A percentile compares a stretch with the other conserved stretches of the same genome.
These are phyloP conservation scores for Diaprepes abbreviatus DNA, from an alignment of 2,888 invertebrate genomes.

Conservation along the genomic window DNA sequence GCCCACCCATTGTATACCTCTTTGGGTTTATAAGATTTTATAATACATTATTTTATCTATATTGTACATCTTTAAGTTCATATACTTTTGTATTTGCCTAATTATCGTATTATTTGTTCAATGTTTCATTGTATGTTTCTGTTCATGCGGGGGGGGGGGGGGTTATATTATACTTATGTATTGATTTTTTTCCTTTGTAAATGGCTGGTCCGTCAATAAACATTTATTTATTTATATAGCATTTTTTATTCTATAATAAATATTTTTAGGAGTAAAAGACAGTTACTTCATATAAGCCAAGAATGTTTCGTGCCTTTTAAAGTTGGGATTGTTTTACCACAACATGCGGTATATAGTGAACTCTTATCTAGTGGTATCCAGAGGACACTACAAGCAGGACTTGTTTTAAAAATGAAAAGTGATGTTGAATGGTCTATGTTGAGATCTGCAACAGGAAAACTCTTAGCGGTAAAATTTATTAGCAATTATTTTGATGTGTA, in stretches of 20 bases:
- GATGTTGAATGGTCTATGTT: constrained; percentile 83
- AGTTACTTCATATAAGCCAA: constrained; percentile 78
- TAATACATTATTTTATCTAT: too few species aligned
- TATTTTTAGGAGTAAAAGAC: constrained; percentile 70
- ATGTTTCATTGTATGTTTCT: too few species aligned
- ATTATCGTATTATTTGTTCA: too few species aligned
- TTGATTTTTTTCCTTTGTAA: too few species aligned
- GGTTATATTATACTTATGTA: too few species aligned
- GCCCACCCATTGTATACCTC: too few species aligned
- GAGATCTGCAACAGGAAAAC: constrained; percentile 73
- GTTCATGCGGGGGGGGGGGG: too few species aligned
- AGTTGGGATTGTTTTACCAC: constrained; percentile 76
- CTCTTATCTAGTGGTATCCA: constrained; percentile 75
- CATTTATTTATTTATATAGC: neutral
- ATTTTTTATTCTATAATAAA: neutral
- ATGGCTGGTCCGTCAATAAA: too few species aligned
- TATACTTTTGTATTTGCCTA: too few species aligned
- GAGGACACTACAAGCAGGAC: constrained; percentile 77
- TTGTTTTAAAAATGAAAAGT: constrained; percentile 75
- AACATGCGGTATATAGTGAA: constrained; percentile 75
- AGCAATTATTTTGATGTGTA: too few species aligned
- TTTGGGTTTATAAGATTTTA: too few species aligned
- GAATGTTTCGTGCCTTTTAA: constrained; percentile 83
- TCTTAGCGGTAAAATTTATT: constrained; percentile 72
- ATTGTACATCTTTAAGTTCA: too few species aligned